A percentile compares a stretch with the other conserved stretches of the same genome.
These are phyloP conservation scores for Scomberomorus guttatus DNA, from an alignment of 2,797 vertebrate genomes.

Conservation along the genomic window DNA sequence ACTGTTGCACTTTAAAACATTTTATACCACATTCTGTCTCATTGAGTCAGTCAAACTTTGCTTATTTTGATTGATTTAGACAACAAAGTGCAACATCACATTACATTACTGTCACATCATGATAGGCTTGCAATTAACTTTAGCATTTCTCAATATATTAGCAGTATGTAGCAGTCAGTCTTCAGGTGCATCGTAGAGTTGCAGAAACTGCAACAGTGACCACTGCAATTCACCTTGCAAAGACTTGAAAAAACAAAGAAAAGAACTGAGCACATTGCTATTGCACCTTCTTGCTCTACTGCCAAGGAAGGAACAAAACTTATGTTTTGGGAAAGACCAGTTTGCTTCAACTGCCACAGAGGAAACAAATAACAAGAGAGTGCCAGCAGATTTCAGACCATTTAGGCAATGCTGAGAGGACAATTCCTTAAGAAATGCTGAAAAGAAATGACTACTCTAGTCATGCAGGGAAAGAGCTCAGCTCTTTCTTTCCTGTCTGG, in stretches of 20 bases:
- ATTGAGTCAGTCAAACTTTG: not conserved
- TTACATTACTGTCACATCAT: not conserved
- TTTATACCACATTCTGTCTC: too few relatives aligned
- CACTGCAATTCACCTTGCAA: not conserved
- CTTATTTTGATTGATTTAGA: not conserved
- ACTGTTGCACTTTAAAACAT: too few relatives aligned
- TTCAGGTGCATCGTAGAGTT: not conserved
- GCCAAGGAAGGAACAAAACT: not conserved
- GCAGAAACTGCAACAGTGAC: not conserved
- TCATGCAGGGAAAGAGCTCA: constrained; percentile 4
- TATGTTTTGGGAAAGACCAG: constrained; percentile 15
- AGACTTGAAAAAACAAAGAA: not conserved
- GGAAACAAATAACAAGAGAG: constrained; percentile 29
- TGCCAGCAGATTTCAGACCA: constrained; percentile 21
- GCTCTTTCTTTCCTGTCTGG: constrained; percentile 39
- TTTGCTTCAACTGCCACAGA: constrained; percentile 7
- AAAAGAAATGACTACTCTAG: constrained; percentile 22
- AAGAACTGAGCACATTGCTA: not conserved
- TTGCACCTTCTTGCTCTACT: not conserved
- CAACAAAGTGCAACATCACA: not conserved
- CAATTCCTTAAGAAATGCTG: constrained; percentile 19
- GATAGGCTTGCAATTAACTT: constrained; percentile 1
- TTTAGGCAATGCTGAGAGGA: constrained; percentile 21
- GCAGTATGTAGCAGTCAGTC: not conserved
- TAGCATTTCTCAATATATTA: not conserved